phyloP scores from a whole-genome alignment of 2,797 vertebrate genomes.

The Micromesistius poutassou region DNA sequence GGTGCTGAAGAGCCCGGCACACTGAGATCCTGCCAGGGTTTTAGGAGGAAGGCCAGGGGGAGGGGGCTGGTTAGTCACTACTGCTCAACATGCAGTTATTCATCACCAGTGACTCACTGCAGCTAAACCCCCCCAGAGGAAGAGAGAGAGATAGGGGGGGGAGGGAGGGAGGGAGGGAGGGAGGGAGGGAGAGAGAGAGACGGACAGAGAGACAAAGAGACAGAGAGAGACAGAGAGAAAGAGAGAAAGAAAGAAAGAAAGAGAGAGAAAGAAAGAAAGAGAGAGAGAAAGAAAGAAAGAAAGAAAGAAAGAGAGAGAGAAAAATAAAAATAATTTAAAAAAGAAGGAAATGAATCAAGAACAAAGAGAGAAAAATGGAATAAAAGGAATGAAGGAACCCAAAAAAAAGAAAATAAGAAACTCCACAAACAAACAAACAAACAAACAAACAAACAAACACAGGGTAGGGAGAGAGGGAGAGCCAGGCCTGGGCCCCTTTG shows the following conservation, averaged over 20 bases:
- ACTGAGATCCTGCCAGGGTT: constrained; percentile 91
- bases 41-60: constrained; percentile 34
- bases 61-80: constrained; percentile 74
- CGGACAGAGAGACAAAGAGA: neutral
- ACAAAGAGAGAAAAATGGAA: neutral
- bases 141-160: neutral
- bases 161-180: neutral
- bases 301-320: too few relatives aligned
- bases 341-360: too few relatives aligned
- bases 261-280: constrained; percentile 21
- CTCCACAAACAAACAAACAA: too few relatives aligned
- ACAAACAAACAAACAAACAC: neutral
- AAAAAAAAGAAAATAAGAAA: too few relatives aligned
- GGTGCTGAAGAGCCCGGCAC: constrained; percentile 98
- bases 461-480: constrained; percentile 15
- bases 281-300: neutral
- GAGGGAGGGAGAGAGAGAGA: neutral
- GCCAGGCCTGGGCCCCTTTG: constrained; percentile 3
- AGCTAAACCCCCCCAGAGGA: constrained; percentile 18
- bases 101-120: constrained; percentile 17
- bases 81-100: constrained; percentile 69
- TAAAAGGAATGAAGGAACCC: too few relatives aligned
- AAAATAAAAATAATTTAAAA: too few relatives aligned
- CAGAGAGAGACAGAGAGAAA: neutral
- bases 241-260: constrained; percentile 20